A percentile compares a stretch with the other conserved stretches of the same genome.
These are phyloP conservation scores for Corythornis vintsioides DNA, from an alignment of 2,113 vertebrate genomes.

Conservation along the genomic window DNA sequence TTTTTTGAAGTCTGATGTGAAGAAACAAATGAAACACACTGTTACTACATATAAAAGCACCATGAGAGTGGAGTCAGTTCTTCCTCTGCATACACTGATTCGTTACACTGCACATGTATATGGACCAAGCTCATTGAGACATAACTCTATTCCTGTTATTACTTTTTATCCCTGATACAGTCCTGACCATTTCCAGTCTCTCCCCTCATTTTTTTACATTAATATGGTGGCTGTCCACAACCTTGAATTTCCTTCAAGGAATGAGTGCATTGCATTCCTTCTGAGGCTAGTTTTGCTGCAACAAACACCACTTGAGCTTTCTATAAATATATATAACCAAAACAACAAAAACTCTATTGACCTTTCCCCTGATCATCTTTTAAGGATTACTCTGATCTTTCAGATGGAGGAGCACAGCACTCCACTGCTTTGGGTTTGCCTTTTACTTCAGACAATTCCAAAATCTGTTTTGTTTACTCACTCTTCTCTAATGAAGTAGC, in stretches of 20 bases:
- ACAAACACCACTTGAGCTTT: background rate
- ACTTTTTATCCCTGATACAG: background rate
- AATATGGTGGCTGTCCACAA: background rate
- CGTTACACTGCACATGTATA: fast-evolving
- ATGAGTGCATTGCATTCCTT: background rate
- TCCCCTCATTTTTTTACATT: background rate
- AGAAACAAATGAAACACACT: background rate
- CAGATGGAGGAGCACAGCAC: background rate
- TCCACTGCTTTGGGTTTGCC: background rate
- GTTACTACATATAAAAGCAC: background rate
- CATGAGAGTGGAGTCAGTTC: background rate
- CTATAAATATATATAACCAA: background rate
- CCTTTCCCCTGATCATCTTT: background rate
- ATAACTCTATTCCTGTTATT: background rate
- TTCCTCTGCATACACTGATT: background rate
- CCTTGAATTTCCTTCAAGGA: background rate
- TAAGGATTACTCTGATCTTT: background rate
- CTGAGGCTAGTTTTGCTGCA: background rate
- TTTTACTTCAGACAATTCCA: background rate
- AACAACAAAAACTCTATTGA: background rate
- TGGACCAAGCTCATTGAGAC: background rate
- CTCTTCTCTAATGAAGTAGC: background rate
- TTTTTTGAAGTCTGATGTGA: background rate
- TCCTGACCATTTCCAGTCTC: background rate
- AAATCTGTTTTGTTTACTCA: background rate